Evolutionary conservation across 2,888 invertebrate genomes (phyloP), one percentile per base, ranked within the genome.

Genomic region (Lamellibrachia columna): DNA sequence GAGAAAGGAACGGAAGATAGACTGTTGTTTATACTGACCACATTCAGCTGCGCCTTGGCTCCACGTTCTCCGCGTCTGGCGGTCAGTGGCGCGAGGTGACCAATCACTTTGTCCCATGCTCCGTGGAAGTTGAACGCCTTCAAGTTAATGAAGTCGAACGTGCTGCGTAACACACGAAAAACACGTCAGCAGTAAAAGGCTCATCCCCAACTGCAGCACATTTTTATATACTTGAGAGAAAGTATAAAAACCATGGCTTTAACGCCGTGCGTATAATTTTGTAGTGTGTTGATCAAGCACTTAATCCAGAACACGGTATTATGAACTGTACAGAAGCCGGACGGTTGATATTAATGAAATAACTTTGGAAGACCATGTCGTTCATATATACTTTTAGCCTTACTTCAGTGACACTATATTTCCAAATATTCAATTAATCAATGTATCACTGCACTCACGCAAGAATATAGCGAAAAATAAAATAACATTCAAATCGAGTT

Each of bases 121-220:
- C 91, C 91, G 91, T 91, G 91, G 55, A 55, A 91, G 58, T 91
- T 53, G 91, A 55, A 91, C 55, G 91, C 28, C 58, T 91, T 91
- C 53, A 91, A 55, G 53, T 75, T 75, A 75, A 75, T 22, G 75
- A 75, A 75, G 75, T 75, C 75, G 22, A 75, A n/a, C 22, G 15
- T 75, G 75, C 75, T 75, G 15, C 6, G 75, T 22, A 75, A 75
- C 75, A 75, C 6, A 75, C 40, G 40, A 40, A 22, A 15, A 2
- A 8, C 15, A 75, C 75, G 22, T 22, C 6, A 75, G 40, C 40
- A 40, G 40, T 40, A 40, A 40, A 40, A 40, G 40, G 40, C 40
- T 0, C 40, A 40, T 1, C 40, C 40, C 40, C 40, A 40, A 40
- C 40, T 40, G 40, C 40, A 40, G 40, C 40, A 40, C 40, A 40